Percentiles rank a stretch among this genome's conserved stretches.
These are phyloP conservation scores for Drosophila vallismaia DNA, from an alignment of 2,888 invertebrate genomes.

Conservation along the genomic window DNA sequence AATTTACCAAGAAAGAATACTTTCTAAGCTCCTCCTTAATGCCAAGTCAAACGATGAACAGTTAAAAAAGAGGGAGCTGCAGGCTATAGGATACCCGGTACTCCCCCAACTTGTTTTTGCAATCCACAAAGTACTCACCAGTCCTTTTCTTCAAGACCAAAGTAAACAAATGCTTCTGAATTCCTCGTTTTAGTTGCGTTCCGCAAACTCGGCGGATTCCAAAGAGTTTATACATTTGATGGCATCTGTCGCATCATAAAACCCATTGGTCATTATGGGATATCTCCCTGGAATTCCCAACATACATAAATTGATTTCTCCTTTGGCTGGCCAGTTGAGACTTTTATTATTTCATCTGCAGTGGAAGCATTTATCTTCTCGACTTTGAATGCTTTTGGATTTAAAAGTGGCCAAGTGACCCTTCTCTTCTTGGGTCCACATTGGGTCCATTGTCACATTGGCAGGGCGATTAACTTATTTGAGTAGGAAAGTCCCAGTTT, in stretches of 20 bases:
- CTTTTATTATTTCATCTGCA: constrained; percentile 26
- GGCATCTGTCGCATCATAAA: constrained; percentile 22
- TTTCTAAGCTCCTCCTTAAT: no score
- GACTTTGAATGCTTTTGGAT: not conserved
- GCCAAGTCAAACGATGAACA: no score
- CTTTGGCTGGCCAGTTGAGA: not conserved
- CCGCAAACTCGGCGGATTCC: not conserved
- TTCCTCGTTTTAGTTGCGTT: not conserved
- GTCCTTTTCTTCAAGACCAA: not conserved
- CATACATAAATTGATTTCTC: constrained; percentile 25
- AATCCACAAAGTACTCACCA: no score
- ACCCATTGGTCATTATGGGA: constrained; percentile 13
- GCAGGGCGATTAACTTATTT: constrained; percentile 73
- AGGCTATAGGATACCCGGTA: not conserved
- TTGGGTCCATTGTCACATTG: constrained; percentile 39
- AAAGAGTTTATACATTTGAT: not conserved
- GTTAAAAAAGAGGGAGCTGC: no score
- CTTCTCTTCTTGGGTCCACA: not conserved
- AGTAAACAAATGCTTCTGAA: not conserved
- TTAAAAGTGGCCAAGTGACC: not conserved
- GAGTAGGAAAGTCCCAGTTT: constrained; percentile 30
- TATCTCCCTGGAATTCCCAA: constrained; percentile 3
- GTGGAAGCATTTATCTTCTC: constrained; percentile 20
- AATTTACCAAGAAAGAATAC: no score
- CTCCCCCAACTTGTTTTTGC: not conserved